Evolutionary conservation across 2,797 vertebrate genomes (phyloP), one percentile per base, ranked within the genome.

Genomic region (Pangasius larnaudii): DNA sequence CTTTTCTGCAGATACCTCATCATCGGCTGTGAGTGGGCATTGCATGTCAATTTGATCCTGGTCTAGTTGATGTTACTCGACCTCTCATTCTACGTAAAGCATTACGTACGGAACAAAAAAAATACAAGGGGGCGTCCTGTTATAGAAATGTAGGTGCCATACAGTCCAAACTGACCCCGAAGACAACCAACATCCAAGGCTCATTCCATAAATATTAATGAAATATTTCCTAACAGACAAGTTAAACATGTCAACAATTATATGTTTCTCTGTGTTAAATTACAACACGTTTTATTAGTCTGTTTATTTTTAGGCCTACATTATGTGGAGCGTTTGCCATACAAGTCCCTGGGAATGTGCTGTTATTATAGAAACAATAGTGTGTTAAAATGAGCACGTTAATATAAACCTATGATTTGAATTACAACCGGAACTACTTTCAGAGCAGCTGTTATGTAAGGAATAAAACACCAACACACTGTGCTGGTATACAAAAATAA

Each of bases 1-100:
- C 92, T 96, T 86, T 96, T 96, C 92, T 96, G 94, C 92, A 95
- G 96, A 91, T 96, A 96, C 92, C 95, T 96, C 88, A 96, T 96
- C 87, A 93, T 96, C 1, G 96, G 96, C 89, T 96, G 96, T 96
- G 87, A 95, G 96, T 93, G 39, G n/a, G 67, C 18, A 39, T 9
- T 8, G 36, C 36, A 42, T 16, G 36, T 39, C 22, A 22, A 19
- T 56, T 75, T 75, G 13, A 75, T 53, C n/a, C 49, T 53, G 49
- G 49, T 77, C 13, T 77, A 77, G 27, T 3, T 77, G 6, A 30
- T 1, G 2, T 72, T 39, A 39, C 36, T 69, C 33, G 36, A 36
- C 33, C 18, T 33, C 16, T 49, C 42, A 16, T 2, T n/a, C 42
- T 27, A 16, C n/a, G 18, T 49, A 51, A 77, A 16, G 42, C 74